phyloP scores from a whole-genome alignment of 2,797 vertebrate species.

The Epinephelus awoara region DNA sequence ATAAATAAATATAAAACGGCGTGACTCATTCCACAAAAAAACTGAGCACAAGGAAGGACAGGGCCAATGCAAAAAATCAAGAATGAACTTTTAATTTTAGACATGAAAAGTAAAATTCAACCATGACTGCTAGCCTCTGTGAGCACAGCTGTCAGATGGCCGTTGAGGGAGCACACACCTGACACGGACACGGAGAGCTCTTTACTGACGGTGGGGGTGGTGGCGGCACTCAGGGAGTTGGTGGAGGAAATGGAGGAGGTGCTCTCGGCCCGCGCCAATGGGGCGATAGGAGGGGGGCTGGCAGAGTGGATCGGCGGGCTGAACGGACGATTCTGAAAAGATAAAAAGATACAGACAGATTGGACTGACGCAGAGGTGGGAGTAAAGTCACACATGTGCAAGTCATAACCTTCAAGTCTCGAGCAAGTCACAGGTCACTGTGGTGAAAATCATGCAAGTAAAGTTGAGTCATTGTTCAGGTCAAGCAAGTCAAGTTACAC shows the following conservation, averaged over 20 bases:
- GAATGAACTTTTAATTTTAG: conserved; percentile 38
- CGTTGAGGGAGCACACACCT: conserved; percentile 83
- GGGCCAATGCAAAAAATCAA: conserved; percentile 39
- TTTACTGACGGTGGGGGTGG: conserved; percentile 97
- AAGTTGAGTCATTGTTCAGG: too few relatives aligned
- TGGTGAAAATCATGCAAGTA: too few relatives aligned
- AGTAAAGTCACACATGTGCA: too few relatives aligned
- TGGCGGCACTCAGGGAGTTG: conserved; percentile 97
- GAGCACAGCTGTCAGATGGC: conserved; percentile 6
- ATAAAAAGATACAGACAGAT: neutral
- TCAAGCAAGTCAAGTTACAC: too few relatives aligned
- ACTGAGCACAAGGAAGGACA: conserved; percentile 33
- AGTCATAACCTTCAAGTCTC: too few relatives aligned
- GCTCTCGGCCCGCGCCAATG: conserved; percentile 96
- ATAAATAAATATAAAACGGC: conserved; percentile 4
- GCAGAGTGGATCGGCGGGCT: conserved; percentile 94
- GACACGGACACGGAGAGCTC: conserved; percentile 85
- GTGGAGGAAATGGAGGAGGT: conserved; percentile 98
- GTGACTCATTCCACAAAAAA: conserved; percentile 36
- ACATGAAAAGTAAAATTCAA: neutral
- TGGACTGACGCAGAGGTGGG: neutral
- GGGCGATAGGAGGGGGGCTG: conserved; percentile 94
- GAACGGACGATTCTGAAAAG: conserved; percentile 91
- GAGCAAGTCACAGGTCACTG: too few relatives aligned
- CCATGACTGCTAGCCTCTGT: conserved; percentile 2